These are phyloP conservation scores for Zygogramma bicolorata DNA, from an alignment of 2,888 invertebrate species.

Conservation along the genomic window DNA sequence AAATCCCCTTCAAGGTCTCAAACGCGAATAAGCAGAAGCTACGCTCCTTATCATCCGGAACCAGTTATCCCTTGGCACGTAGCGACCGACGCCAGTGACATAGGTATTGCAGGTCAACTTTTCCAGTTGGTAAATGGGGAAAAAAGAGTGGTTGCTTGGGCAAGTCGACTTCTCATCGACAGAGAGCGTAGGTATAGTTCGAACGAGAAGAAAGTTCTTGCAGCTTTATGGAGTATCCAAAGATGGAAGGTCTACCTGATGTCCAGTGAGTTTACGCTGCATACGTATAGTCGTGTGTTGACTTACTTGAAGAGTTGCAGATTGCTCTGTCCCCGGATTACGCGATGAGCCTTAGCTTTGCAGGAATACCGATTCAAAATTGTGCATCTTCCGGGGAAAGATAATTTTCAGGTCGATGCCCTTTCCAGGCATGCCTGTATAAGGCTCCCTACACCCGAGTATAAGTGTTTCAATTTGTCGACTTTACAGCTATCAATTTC, in stretches of 20 bases:
- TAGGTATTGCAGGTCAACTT: slow-evolving; percentile 8
- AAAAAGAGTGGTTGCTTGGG: slow-evolving; percentile 16
- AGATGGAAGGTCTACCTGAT: slow-evolving; percentile 47
- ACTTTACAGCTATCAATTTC: background rate
- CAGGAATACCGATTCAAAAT: slow-evolving; percentile 46
- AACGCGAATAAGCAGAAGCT: background rate
- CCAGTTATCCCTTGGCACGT: slow-evolving; percentile 5
- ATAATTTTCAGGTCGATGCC: slow-evolving; percentile 52
- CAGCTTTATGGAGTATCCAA: slow-evolving; percentile 35
- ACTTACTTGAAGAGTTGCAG: slow-evolving; percentile 49
- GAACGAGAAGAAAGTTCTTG: slow-evolving; percentile 40
- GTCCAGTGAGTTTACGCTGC: slow-evolving; percentile 40
- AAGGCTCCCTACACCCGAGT: slow-evolving; percentile 17
- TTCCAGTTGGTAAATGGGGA: slow-evolving; percentile 12
- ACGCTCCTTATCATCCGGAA: background rate
- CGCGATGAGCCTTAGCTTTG: slow-evolving; percentile 47
- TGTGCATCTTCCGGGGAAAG: slow-evolving; percentile 46
- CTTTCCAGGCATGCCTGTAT: slow-evolving; percentile 12
- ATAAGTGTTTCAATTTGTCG: background rate
- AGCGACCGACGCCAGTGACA: slow-evolving; percentile 20
- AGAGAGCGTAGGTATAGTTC: slow-evolving; percentile 33
- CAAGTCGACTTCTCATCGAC: slow-evolving; percentile 21
- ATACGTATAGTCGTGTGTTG: slow-evolving; percentile 51
- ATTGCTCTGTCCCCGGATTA: slow-evolving; percentile 45
- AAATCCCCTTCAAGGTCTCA: background rate